Base-by-base conservation (phyloP, 2,113 vertebrate genomes). In the Jaculus jaculus region DNA sequence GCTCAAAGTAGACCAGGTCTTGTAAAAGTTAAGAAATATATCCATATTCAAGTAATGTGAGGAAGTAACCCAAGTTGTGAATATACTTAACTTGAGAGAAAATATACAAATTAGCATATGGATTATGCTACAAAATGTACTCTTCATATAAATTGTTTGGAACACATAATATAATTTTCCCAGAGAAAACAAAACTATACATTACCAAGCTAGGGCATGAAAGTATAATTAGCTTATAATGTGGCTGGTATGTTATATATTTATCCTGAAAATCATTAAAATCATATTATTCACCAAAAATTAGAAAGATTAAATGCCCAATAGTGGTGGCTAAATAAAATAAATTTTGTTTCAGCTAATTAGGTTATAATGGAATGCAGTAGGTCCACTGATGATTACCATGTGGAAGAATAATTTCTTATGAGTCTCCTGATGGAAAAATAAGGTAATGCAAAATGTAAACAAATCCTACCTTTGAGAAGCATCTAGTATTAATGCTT, bases 141-240 rank as follows among this genome's bases (percentile, higher is more conserved):
- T 91, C 20, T 84, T 82, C 47, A 78, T 88, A 93, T 93, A 95
- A 95, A 90, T 88, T 90, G 77, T 72, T 93, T 58, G 20, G 69
- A 95, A 90, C 72, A n/a, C 24, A 77, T 86, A 87, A 90, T 93
- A 96, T 73, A 90, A 90, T 96, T 95, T 95, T 88, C 34, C 60
- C 24, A 84, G 23, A 84, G 60, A 96, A 95, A 95, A 68, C 12
- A 5, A 88, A 96, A 69, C 65, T 88, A 68, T 95, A 73, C 90
- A 93, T 92, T 93, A 87, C 26, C n/a, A 91, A 4, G 21, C 80
- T 87, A 88, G 71, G 85, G 47, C 21, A 90, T 88, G 93, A 96
- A 96, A 96, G 88, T 94, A 84, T 96, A 96, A 97, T 96, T 94
- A 95, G 77, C 65, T 95, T 96, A 93, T 96, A 93, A 95, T 88